Conservation (phyloP, 2,797 vertebrate genomes). For the Scolopax rusticola region DNA sequence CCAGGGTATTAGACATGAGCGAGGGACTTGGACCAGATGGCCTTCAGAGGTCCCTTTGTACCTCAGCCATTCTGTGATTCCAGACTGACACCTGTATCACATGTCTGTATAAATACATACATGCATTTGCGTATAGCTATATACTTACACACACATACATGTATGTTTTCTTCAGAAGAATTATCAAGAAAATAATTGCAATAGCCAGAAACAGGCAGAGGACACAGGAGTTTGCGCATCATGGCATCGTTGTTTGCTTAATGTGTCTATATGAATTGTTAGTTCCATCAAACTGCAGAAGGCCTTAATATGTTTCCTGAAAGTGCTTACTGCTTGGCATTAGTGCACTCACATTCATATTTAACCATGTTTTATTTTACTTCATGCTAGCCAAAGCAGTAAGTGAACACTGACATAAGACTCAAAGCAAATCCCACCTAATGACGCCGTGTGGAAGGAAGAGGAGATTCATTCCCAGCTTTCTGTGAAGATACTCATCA, state of each 20-base stretch:
- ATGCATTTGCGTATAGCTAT: background rate
- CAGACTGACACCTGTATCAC: background rate
- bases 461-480: background rate
- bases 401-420: conserved; percentile 83
- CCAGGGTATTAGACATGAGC: background rate
- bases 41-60: background rate
- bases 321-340: background rate
- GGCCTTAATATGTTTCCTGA: background rate
- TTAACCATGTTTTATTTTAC: conserved; percentile 70
- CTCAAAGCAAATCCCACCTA: background rate
- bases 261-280: background rate
- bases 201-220: background rate
- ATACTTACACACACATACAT: too few relatives aligned
- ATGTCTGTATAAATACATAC: background rate
- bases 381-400: conserved; percentile 89
- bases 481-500: background rate
- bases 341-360: background rate
- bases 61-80: background rate
- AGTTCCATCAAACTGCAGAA: background rate
- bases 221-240: background rate
- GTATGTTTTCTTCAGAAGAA: background rate
- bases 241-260: rapidly evolving
- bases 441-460: background rate
- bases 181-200: background rate
- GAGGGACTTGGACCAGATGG: background rate